phyloP scores from a whole-genome alignment of 92 coral and sea anemone species.

The Paragorgia papillata region DNA sequence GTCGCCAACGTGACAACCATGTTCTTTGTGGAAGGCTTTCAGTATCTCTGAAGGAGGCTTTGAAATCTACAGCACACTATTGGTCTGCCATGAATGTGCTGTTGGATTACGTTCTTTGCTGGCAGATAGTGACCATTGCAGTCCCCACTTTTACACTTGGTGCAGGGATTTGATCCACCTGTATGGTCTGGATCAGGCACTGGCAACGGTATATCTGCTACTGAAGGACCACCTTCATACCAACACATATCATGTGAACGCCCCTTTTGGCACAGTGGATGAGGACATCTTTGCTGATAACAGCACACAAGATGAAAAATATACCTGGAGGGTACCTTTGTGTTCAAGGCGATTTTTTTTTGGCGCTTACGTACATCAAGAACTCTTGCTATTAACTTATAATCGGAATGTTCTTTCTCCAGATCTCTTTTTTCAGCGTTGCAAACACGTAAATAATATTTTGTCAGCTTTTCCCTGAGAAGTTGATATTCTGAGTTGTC shows the following conservation, averaged over 20 bases:
- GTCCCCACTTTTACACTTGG: slow-evolving; percentile 8
- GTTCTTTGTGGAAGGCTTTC: slow-evolving; percentile 5
- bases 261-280: slow-evolving; percentile 22
- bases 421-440: slow-evolving; percentile 17
- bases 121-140: slow-evolving; percentile 31
- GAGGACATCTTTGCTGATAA: slow-evolving; percentile 23
- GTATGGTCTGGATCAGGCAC: slow-evolving; percentile 17
- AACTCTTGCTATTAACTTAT: not conserved
- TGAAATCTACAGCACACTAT: not conserved
- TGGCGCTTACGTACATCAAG: slow-evolving; percentile 24
- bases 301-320: slow-evolving; percentile 38
- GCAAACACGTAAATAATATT: slow-evolving; percentile 9
- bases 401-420: slow-evolving; percentile 15
- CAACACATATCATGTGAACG: not conserved
- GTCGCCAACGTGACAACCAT: not conserved
- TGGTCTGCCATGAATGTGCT: not conserved
- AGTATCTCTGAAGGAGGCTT: slow-evolving; percentile 23
- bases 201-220: slow-evolving; percentile 13
- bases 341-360: no score
- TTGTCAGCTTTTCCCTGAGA: slow-evolving; percentile 22
- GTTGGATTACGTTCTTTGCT: slow-evolving; percentile 7
- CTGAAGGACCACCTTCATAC: slow-evolving; percentile 44
- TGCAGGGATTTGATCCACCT: slow-evolving; percentile 13
- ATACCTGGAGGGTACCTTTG: slow-evolving; percentile 11
- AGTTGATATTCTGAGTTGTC: slow-evolving; percentile 13